Percentiles rank a stretch among this genome's conserved stretches.
Conservation (phyloP, 2,888 invertebrate species). For the Sesia bembeciformis region DNA sequence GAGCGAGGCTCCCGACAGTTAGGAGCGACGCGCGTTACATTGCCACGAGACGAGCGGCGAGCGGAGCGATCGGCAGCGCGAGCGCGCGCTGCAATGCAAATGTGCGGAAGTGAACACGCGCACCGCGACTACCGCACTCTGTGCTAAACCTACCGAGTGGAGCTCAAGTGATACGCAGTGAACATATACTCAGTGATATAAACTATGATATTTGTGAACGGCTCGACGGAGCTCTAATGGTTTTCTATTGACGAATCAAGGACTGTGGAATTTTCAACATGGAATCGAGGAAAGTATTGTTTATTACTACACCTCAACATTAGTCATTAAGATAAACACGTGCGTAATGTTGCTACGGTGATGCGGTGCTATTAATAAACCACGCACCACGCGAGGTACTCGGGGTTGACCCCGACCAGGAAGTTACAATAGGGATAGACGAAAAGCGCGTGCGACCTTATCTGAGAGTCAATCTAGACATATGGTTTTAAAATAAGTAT, state of each 20-base stretch:
- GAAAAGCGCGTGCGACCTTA: conserved; percentile 26
- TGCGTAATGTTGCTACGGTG: not conserved
- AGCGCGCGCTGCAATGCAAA: conserved; percentile 44
- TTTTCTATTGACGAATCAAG: conserved; percentile 53
- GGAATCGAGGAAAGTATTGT: conserved; percentile 72
- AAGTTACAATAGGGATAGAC: conserved; percentile 29
- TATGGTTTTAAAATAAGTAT: conserved; percentile 26
- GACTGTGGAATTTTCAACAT: conserved; percentile 62
- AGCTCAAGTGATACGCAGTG: conserved; percentile 55
- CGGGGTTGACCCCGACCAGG: conserved; percentile 28
- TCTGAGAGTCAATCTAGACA: conserved; percentile 37
- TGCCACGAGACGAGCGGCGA: conserved; percentile 7
- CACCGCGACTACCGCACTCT: conserved; percentile 19
- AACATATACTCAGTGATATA: conserved; percentile 53
- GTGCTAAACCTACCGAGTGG: conserved; percentile 39
- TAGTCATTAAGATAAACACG: not conserved
- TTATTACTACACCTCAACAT: conserved; percentile 6
- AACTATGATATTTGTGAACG: conserved; percentile 65
- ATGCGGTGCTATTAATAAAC: not conserved
- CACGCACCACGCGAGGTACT: conserved; percentile 8
- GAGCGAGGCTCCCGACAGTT: conserved; percentile 63
- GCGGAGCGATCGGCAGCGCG: conserved; percentile 23
- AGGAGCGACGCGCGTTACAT: conserved; percentile 43
- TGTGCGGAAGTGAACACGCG: conserved; percentile 68
- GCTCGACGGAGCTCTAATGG: conserved; percentile 55